Conservation (phyloP, 2,113 vertebrate genomes). For the Tiliqua scincoides region DNA sequence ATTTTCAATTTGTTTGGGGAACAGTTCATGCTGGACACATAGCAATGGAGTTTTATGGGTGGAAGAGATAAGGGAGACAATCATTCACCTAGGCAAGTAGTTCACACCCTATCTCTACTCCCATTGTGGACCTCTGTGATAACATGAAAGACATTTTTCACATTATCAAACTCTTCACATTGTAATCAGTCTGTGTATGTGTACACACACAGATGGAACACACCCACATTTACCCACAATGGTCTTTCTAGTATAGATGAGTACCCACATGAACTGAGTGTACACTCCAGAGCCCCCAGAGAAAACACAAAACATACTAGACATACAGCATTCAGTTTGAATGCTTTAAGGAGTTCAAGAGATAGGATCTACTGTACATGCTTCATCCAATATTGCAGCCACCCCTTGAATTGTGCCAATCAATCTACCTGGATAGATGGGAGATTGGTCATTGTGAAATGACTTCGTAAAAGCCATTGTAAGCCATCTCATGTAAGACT, state of each 20-base stretch:
- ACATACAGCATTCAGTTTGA: background rate
- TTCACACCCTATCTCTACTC: no score
- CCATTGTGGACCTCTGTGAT: no score
- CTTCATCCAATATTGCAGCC: background rate
- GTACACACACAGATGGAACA: no score
- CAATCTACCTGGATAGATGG: background rate
- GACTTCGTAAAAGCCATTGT: background rate
- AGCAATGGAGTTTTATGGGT: no score
- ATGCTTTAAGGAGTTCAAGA: background rate
- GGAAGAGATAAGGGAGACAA: no score
- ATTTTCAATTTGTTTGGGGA: no score
- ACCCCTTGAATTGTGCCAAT: background rate
- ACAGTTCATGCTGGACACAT: no score
- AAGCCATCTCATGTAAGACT: background rate
- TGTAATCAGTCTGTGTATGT: no score
- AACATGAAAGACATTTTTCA: no score
- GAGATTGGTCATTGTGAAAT: background rate
- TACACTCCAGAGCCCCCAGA: background rate
- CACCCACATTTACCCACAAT: no score
- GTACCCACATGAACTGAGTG: background rate
- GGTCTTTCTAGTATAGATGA: background rate
- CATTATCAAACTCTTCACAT: no score
- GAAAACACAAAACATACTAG: background rate
- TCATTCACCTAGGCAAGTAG: no score
- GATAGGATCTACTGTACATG: background rate